These are phyloP conservation scores for Phycodurus eques DNA, from an alignment of 2,113 vertebrate genomes.

Conservation along the genomic window DNA sequence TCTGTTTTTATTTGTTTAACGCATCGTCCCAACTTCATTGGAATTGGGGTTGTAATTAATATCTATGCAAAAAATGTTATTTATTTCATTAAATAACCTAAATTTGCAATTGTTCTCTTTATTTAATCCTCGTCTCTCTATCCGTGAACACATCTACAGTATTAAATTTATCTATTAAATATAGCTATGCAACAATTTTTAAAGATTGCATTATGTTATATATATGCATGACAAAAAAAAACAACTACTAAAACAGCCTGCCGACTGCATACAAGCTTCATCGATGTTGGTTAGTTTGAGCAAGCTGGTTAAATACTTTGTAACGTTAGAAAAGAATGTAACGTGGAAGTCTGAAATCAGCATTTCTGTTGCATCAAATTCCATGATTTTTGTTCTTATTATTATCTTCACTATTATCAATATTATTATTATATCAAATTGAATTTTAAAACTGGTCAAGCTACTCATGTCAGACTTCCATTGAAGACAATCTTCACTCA, in stretches of 20 bases:
- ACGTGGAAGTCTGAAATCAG: slow-evolving; percentile 41
- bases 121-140: too few species aligned
- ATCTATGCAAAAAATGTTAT: too few species aligned
- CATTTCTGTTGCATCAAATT: neutral
- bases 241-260: slow-evolving; percentile 30
- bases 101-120: too few species aligned
- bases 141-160: too few species aligned
- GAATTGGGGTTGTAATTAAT: too few species aligned
- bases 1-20: too few species aligned
- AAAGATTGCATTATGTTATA: too few species aligned
- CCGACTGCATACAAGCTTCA: slow-evolving; percentile 22
- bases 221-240: neutral
- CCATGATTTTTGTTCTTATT: neutral
- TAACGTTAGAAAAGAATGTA: neutral
- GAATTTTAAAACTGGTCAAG: neutral
- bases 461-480: slow-evolving; percentile 48
- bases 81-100: too few species aligned
- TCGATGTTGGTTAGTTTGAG: slow-evolving; percentile 44
- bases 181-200: too few species aligned
- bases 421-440: neutral
- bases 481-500: slow-evolving; percentile 6
- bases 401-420: neutral
- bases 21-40: too few species aligned
- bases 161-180: too few species aligned
- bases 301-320: slow-evolving; percentile 20